Evolutionary conservation across 2,113 vertebrate species (phyloP).

Genomic region (Hippocampus guttulatus): DNA sequence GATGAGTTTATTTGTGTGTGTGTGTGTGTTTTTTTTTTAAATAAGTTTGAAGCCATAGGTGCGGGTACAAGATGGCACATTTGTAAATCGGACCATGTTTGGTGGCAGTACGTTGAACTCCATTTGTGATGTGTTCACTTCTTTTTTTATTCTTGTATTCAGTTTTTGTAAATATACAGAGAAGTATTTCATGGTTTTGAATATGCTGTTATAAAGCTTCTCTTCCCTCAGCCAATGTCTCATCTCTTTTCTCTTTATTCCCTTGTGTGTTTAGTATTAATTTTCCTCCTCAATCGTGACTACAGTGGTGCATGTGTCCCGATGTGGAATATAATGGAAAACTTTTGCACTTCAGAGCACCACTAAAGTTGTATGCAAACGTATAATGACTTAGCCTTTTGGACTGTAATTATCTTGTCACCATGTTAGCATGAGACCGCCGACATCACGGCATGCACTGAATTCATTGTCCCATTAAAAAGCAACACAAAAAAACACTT

Average conservation of each 20-base stretch:
- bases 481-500: neutral
- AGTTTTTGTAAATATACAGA: constrained; percentile 74
- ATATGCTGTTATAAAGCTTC: constrained; percentile 74
- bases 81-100: constrained; percentile 72
- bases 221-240: constrained; percentile 58
- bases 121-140: constrained; percentile 70
- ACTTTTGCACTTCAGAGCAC: neutral
- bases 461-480: neutral
- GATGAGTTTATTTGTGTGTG: constrained; percentile 32
- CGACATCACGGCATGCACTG: neutral
- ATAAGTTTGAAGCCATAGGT: constrained; percentile 67
- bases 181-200: constrained; percentile 71
- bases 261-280: neutral
- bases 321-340: neutral
- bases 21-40: constrained; percentile 20
- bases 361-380: neutral
- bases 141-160: constrained; percentile 72
- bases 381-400: too few relatives aligned
- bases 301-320: neutral
- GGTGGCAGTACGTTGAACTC: constrained; percentile 65
- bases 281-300: neutral
- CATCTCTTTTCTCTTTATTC: neutral
- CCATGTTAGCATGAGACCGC: too few relatives aligned
- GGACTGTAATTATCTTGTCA: too few relatives aligned
- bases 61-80: constrained; percentile 68